Conservation (phyloP, 2,888 invertebrate species). For the Drosophila cyrtoloma region DNA sequence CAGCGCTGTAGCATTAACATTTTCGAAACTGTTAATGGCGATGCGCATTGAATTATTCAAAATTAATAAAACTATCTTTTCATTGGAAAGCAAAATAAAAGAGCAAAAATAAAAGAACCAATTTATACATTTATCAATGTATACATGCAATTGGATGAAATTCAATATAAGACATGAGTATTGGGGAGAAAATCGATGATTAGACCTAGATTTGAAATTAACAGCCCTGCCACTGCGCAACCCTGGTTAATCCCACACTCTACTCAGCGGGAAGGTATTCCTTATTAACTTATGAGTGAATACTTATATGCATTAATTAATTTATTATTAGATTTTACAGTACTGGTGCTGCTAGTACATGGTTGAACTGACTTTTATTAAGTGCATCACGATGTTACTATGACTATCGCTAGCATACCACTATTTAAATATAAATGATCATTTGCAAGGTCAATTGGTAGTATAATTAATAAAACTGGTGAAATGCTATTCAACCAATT, state of each 20-base stretch:
- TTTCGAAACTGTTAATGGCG: slow-evolving; percentile 5
- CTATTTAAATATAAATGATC: neutral
- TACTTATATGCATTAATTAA: neutral
- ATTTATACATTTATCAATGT: neutral
- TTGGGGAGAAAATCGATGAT: neutral
- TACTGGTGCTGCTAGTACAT: neutral
- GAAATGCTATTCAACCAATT: neutral
- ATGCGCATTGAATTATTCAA: neutral
- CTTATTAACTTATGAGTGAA: neutral
- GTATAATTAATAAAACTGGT: neutral
- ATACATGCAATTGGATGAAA: neutral
- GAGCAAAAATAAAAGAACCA: neutral
- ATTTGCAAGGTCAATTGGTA: neutral
- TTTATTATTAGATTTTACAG: neutral
- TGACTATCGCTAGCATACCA: neutral
- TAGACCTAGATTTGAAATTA: neutral
- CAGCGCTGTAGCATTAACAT: slow-evolving; percentile 21
- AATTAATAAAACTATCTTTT: neutral
- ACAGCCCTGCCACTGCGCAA: neutral
- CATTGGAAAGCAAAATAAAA: neutral
- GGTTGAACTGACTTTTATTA: neutral
- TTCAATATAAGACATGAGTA: neutral
- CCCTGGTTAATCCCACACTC: neutral
- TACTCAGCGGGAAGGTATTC: too few species aligned
- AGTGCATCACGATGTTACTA: neutral